Percentiles rank a stretch among this genome's conserved stretches.
Conservation (phyloP, 2,113 vertebrate genomes). For the Fregetta grallaria region DNA sequence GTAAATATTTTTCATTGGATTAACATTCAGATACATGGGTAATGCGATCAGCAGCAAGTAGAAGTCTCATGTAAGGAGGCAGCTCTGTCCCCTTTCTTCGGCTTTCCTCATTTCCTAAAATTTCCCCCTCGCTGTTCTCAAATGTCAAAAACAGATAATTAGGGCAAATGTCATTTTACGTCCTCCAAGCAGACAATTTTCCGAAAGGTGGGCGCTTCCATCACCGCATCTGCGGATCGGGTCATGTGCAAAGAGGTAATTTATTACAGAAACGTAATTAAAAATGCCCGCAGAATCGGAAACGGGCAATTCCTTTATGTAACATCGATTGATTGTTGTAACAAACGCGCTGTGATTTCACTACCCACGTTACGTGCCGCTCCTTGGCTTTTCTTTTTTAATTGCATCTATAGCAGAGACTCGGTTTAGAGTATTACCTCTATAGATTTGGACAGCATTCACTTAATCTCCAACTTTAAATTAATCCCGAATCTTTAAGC, state of each 20-base stretch:
- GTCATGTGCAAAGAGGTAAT: background rate
- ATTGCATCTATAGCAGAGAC: background rate
- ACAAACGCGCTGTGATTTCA: background rate
- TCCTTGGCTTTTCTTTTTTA: background rate
- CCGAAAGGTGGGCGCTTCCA: background rate
- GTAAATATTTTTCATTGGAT: conserved; percentile 15
- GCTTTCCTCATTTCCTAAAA: conserved; percentile 7
- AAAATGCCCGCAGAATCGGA: background rate
- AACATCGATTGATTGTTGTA: background rate
- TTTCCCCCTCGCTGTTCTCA: background rate
- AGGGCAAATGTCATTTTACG: background rate
- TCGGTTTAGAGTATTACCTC: background rate
- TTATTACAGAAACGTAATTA: background rate
- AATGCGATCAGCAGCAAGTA: background rate
- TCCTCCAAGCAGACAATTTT: background rate
- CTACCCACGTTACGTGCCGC: background rate
- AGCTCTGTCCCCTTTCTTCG: background rate
- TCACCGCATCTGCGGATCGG: background rate
- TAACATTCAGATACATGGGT: background rate
- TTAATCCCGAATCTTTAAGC: background rate
- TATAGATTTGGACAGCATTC: background rate
- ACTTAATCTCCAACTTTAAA: conserved; percentile 36
- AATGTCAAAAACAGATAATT: background rate
- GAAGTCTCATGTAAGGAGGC: background rate
- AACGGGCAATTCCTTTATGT: conserved; percentile 35